Percentiles rank a stretch among this genome's conserved stretches.
phyloP scores from a whole-genome alignment of 2,113 vertebrate genomes.

The Otolemur garnettii region DNA sequence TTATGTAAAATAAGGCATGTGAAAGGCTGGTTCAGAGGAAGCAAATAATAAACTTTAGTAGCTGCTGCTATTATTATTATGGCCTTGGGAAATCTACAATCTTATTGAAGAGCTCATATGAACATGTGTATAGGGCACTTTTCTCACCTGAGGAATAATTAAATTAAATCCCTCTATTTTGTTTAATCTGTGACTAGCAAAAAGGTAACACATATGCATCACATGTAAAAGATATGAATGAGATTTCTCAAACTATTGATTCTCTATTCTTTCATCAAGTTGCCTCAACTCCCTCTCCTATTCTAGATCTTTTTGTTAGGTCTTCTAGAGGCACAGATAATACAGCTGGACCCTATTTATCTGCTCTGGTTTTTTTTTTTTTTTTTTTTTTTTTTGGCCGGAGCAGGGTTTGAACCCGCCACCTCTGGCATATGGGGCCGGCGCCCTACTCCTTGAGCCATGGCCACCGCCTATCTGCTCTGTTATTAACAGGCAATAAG shows the following conservation, averaged over 20 bases:
- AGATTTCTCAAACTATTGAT: constrained; percentile 53
- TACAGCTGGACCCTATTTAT: constrained; percentile 42
- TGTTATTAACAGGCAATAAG: constrained; percentile 68
- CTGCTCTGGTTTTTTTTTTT: neutral
- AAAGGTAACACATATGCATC: neutral
- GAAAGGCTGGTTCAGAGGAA: neutral
- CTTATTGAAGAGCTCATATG: neutral
- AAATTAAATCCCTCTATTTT: constrained; percentile 24
- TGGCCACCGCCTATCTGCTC: neutral
- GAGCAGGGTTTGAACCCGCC: too few species aligned
- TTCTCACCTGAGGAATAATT: neutral
- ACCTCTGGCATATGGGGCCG: too few species aligned
- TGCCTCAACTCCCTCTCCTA: constrained; percentile 9
- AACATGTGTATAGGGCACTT: neutral
- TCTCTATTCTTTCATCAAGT: neutral
- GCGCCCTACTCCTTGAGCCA: too few species aligned
- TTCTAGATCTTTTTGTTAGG: constrained; percentile 10
- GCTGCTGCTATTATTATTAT: constrained; percentile 15
- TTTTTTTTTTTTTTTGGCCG: too few species aligned
- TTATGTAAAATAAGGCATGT: neutral
- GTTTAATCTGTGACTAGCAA: constrained; percentile 41
- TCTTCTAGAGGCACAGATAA: neutral
- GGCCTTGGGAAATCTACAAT: neutral
- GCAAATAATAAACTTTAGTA: neutral
- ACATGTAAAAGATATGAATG: constrained; percentile 38